Conservation (phyloP, 2,113 vertebrate species). For the Paralichthys olivaceus region DNA sequence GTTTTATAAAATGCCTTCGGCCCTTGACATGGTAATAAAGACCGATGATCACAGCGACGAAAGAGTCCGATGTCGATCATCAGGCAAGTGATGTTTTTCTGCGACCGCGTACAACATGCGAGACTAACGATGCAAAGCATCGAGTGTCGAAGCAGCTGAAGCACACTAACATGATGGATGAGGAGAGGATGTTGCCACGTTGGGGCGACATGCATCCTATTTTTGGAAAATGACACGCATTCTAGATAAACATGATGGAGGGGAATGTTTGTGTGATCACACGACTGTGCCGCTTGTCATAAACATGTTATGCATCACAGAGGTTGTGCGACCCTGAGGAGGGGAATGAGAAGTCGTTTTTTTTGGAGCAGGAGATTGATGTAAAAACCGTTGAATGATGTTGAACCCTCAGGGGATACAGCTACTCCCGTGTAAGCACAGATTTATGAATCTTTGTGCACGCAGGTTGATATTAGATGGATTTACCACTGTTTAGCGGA, state of each 20-base stretch:
- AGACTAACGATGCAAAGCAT: slow-evolving; percentile 28
- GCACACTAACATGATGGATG: slow-evolving; percentile 39
- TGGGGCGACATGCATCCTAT: slow-evolving; percentile 28
- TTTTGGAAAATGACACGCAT: slow-evolving; percentile 37
- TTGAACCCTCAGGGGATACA: slow-evolving; percentile 47
- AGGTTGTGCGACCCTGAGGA: slow-evolving; percentile 63
- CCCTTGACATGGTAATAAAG: background rate
- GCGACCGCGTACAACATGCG: slow-evolving; percentile 17
- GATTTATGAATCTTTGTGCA: slow-evolving; percentile 69
- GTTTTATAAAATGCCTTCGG: slow-evolving; percentile 16
- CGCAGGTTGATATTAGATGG: slow-evolving; percentile 58
- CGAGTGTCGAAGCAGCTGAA: slow-evolving; percentile 25
- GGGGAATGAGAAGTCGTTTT: slow-evolving; percentile 26
- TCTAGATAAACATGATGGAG: slow-evolving; percentile 58
- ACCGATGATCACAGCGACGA: slow-evolving; percentile 12
- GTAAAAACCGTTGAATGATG: slow-evolving; percentile 66
- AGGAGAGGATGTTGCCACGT: slow-evolving; percentile 18
- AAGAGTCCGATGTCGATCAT: slow-evolving; percentile 24
- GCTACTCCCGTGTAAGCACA: slow-evolving; percentile 32
- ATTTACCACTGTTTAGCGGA: slow-evolving; percentile 42
- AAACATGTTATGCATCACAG: slow-evolving; percentile 55
- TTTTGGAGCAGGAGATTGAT: slow-evolving; percentile 53
- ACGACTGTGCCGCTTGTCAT: slow-evolving; percentile 32
- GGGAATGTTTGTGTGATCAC: slow-evolving; percentile 45
- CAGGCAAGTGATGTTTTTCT: slow-evolving; percentile 1